These are phyloP conservation scores for Altica lythri DNA, from an alignment of 2,888 invertebrate species.

Conservation along the genomic window DNA sequence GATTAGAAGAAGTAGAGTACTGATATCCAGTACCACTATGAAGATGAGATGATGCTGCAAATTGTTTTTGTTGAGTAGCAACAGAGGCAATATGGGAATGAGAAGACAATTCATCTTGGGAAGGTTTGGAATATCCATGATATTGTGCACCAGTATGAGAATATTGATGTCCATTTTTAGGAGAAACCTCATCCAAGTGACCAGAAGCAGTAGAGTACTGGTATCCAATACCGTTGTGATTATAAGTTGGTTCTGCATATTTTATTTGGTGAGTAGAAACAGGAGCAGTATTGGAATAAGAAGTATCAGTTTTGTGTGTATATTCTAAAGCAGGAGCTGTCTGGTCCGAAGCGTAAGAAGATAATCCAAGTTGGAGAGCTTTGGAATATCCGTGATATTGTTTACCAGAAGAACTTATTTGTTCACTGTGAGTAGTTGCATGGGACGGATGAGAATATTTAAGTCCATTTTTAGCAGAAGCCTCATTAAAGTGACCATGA, in stretches of 20 bases:
- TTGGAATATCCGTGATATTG: not conserved
- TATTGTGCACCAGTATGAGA: not conserved
- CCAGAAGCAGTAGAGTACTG: not conserved
- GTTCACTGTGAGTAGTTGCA: not conserved
- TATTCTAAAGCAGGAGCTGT: not conserved
- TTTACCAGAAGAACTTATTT: not conserved
- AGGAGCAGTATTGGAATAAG: not conserved
- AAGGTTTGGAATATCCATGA: not conserved
- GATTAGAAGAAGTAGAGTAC: not conserved
- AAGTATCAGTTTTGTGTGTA: not conserved
- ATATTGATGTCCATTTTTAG: too few relatives aligned
- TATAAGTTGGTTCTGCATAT: not conserved
- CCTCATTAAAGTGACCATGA: not conserved
- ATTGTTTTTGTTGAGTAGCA: not conserved
- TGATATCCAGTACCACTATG: not conserved
- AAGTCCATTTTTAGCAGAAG: too few relatives aligned
- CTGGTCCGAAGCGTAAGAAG: conserved; percentile 8
- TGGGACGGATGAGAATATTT: too few relatives aligned
- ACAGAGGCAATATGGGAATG: not conserved
- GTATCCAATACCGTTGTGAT: too few relatives aligned
- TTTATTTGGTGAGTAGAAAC: not conserved
- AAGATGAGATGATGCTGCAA: not conserved
- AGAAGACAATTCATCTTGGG: conserved; percentile 1
- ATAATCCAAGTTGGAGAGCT: not conserved
- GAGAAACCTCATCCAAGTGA: conserved; percentile 3